Conservation (phyloP, 2,113 vertebrate species). For the Micronycteris hirsuta region DNA sequence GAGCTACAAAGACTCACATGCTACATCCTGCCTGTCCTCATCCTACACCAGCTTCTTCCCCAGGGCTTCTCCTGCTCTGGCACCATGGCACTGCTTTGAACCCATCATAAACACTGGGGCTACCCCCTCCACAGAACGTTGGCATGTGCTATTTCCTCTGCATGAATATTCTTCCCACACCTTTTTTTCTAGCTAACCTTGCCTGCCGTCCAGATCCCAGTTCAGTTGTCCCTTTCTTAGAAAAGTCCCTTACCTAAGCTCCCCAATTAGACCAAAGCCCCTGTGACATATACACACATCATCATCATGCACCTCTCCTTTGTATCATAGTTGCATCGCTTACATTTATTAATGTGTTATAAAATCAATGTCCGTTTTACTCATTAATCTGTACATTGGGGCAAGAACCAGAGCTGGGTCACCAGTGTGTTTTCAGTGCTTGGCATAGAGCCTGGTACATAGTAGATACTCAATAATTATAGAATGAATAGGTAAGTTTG, state of each 20-base stretch:
- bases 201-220: not conserved
- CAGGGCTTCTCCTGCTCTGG: not conserved
- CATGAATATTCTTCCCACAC: not conserved
- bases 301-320: not conserved
- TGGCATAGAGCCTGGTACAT: not conserved
- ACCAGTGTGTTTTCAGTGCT: not conserved
- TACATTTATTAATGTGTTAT: not conserved
- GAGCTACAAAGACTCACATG: not conserved
- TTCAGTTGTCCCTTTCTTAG: not conserved
- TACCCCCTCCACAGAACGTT: not conserved
- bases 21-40: not conserved
- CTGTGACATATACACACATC: accelerated
- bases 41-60: too few species aligned
- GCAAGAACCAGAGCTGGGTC: not conserved
- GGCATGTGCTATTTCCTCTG: accelerated
- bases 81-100: not conserved
- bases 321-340: not conserved
- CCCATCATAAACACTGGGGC: accelerated
- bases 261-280: not conserved
- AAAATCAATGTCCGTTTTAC: not conserved
- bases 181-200: not conserved
- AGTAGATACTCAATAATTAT: not conserved
- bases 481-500: not conserved
- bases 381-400: not conserved
- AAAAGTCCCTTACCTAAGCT: not conserved